phyloP scores from a whole-genome alignment of 2,797 vertebrate genomes.

The Protonibea diacanthus region DNA sequence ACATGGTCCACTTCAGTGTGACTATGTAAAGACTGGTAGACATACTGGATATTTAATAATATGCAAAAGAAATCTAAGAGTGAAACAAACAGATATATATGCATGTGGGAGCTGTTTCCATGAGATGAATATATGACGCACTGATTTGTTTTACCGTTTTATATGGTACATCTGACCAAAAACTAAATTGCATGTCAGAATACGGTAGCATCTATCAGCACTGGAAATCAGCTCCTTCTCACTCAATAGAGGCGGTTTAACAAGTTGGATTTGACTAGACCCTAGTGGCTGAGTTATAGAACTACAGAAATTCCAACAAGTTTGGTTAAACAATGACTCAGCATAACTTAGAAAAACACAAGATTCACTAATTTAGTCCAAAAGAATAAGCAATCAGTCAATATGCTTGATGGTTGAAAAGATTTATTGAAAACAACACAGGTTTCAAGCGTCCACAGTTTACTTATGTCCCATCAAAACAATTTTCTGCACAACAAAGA shows the following conservation, averaged over 20 bases:
- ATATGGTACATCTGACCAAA: not conserved
- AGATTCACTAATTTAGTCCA: not conserved
- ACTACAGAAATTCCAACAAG: not conserved
- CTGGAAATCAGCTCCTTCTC: not conserved
- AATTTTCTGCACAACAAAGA: conserved; percentile 19
- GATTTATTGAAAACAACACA: conserved; percentile 54
- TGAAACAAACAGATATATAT: too few species aligned
- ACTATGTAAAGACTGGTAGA: too few species aligned
- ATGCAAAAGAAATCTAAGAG: not conserved
- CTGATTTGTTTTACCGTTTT: not conserved
- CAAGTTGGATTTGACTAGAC: conserved; percentile 6
- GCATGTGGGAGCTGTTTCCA: not conserved
- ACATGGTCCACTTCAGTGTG: not conserved
- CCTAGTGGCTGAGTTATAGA: conserved; percentile 2
- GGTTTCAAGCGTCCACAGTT: conserved; percentile 18
- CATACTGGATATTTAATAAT: too few species aligned
- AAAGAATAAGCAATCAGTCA: not conserved
- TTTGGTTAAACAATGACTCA: not conserved
- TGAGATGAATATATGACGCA: not conserved
- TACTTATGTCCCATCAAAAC: conserved; percentile 6
- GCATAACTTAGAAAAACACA: not conserved
- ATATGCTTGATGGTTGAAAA: not conserved
- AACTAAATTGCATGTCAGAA: not conserved
- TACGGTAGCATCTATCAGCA: too few species aligned
- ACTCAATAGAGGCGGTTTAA: not conserved